Base-by-base conservation (phyloP, 2,797 vertebrate species). In the Pelobates cultripes region DNA sequence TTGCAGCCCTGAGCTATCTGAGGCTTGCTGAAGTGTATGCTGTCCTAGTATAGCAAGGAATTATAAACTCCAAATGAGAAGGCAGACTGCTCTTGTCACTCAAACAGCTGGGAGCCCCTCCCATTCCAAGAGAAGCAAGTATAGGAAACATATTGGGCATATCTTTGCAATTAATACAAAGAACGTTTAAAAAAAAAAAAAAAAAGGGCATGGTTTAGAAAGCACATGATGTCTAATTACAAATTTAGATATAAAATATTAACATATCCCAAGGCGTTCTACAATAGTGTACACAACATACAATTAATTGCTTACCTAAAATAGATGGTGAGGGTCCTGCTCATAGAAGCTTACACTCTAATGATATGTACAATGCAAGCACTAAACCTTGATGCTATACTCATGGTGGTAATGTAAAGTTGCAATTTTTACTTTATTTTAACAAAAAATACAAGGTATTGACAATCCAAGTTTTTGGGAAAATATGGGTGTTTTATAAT, bases 11-110 rank as follows among this genome's bases (percentile, higher is more conserved):
- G 88, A 90, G 89, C 89, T 89, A 91, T 85, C 86, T 92, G 91
- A 89, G 88, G 88, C 92, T 89, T 88, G 87, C 87, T 92, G 91
- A 89, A 95, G 93, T 92, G 93, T 89, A 89, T 92, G 91, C 93
- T 93, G 87, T 92, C 93, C 93, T 92, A 94, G 93, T 95, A 94
- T 91, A 93, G 92, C 90, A 90, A 91, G 89, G 93, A 95, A 95
- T 95, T 96, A 96, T 93, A 97, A 97, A 96, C 92, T 93, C 94
- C 93, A 92, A 92, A 94, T 89, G 89, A 90, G 94, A 94, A 96
- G 95, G 96, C 94, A 93, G 88, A 91, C 91, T 94, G 93, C 90
- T 88, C 90, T 91, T 93, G 95, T 94, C 94, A 95, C 89, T 94
- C 91, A 91, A 89, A 92, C 94, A 96, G 95, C 96, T 96, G 96